Evolutionary conservation across 2,113 vertebrate genomes (phyloP), one percentile per base, ranked within the genome.

Genomic region (Ptychochromis oligacanthus): DNA sequence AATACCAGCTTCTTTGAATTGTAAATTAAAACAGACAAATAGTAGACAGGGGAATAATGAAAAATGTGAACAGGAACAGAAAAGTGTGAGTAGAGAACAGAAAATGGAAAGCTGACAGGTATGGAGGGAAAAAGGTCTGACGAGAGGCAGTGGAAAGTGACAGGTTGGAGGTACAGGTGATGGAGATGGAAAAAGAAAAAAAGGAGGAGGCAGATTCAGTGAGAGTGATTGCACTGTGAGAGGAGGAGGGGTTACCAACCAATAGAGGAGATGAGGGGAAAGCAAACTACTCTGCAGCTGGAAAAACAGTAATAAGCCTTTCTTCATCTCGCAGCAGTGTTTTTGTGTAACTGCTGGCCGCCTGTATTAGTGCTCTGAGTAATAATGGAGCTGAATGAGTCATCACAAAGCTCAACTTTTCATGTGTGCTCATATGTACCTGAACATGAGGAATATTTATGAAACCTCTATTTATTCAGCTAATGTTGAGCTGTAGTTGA

Each of bases 271-370:
- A 70, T 3, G 14, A 57, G 12, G 36, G 36, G 61, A 75, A 65
- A 60, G 54, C 67, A 56, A 88, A 87, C 74, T 28, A 58, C 81
- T 86, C 72, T 79, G 57, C 62, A 75, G 82, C 64, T 84, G 34
- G 74, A 67, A 81, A 85, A 85, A 82, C 59, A 85, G 55, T 75
- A 91, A 56, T 76, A 77, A 55, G 84, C 84, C n/a, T 55, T 80
- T 87, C 79, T 83, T 75, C 65, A 83, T 80, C 61, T 65, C 7
- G 3, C 77, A 38, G 49, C 67, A 56, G 40, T 80, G 78, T 55
- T 49, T 74, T 58, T 62, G 17, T 83, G 81, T 57, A 65, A 22
- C 64, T 75, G 54, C 24, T 2, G 7, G 20, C n/a, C 4, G 2
- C 58, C 65, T 67, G 28, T 81, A 65, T 72, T 31, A 79, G 64